Evolutionary conservation across 2,797 vertebrate genomes (phyloP).

Genomic region (Poeciliopsis paucimaculata): DNA sequence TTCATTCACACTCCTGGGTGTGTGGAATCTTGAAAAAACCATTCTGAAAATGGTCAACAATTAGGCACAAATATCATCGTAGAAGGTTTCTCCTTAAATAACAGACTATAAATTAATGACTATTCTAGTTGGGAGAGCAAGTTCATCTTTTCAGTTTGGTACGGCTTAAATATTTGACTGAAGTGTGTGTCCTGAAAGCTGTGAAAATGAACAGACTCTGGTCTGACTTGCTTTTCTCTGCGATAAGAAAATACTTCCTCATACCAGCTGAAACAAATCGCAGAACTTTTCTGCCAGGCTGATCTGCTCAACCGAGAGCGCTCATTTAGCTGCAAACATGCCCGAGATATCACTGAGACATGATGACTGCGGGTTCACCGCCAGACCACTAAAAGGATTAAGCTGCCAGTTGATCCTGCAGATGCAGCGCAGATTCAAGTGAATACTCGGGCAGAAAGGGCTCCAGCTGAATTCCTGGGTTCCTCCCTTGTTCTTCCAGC

Average conservation of each 20-base stretch:
- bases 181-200: background rate
- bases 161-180: slow-evolving; percentile 18
- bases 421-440: slow-evolving; percentile 33
- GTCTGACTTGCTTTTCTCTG: slow-evolving; percentile 20
- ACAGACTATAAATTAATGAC: slow-evolving; percentile 2
- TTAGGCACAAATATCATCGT: background rate
- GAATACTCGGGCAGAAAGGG: slow-evolving; percentile 20
- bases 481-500: slow-evolving; percentile 30
- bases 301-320: slow-evolving; percentile 9
- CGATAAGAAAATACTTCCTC: slow-evolving; percentile 52
- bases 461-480: slow-evolving; percentile 56
- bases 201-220: slow-evolving; percentile 35
- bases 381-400: slow-evolving; percentile 63
- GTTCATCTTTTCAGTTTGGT: slow-evolving; percentile 17
- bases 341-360: background rate
- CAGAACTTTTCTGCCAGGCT: slow-evolving; percentile 16
- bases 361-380: slow-evolving; percentile 40
- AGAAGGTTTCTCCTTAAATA: background rate
- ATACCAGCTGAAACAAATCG: slow-evolving; percentile 42
- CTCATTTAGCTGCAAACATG: slow-evolving; percentile 11
- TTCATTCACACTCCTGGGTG: slow-evolving; percentile 43
- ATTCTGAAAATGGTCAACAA: background rate
- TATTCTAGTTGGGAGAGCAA: slow-evolving; percentile 40
- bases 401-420: slow-evolving; percentile 33
- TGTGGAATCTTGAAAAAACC: slow-evolving; percentile 1